Evolutionary conservation across 2,113 vertebrate genomes (phyloP).

Genomic region (Podiceps cristatus): DNA sequence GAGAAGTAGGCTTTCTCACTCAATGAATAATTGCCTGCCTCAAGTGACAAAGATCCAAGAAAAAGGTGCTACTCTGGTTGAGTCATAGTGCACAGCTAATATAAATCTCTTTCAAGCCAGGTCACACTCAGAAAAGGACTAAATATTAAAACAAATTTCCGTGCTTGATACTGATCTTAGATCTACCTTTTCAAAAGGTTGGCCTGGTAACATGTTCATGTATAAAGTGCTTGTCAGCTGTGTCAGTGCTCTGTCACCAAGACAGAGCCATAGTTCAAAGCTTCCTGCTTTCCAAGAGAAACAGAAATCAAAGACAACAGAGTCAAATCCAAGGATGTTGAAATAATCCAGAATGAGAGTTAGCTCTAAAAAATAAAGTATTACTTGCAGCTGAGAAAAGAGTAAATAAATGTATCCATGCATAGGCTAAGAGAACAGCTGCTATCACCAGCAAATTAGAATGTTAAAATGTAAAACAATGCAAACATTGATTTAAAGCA

Average conservation of each 20-base stretch:
- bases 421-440: constrained; percentile 6
- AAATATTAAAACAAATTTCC: constrained; percentile 43
- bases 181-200: not conserved
- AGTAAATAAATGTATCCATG: constrained; percentile 19
- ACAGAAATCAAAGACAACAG: not conserved
- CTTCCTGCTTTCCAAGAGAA: not conserved
- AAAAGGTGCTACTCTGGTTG: not conserved
- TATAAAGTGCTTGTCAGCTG: not conserved
- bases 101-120: not conserved
- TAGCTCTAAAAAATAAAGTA: not conserved
- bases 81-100: not conserved
- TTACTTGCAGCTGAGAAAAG: not conserved
- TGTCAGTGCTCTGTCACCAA: not conserved
- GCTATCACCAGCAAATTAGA: constrained; percentile 32
- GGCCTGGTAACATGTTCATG: not conserved
- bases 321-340: not conserved
- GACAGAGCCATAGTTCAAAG: not conserved
- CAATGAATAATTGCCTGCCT: not conserved
- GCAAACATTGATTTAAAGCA: constrained; percentile 55
- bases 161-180: not conserved
- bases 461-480: constrained; percentile 30
- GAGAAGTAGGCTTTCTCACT: not conserved
- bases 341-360: not conserved
- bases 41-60: not conserved
- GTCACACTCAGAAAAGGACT: not conserved